phyloP scores from a whole-genome alignment of 1,140 invertebrate species.

The Cydia amplana region DNA sequence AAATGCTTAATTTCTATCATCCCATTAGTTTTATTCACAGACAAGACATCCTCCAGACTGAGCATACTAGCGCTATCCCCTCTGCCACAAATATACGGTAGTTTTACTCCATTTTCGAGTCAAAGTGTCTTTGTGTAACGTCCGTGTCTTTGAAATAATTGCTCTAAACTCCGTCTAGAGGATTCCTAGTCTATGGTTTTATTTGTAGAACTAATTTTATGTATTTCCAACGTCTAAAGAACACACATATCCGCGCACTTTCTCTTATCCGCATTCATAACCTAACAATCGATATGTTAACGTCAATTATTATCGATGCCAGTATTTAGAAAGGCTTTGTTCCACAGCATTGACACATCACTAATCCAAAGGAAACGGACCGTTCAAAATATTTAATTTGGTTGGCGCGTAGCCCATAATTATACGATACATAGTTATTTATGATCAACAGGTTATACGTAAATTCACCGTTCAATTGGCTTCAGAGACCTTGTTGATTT shows the following conservation, averaged over 20 bases:
- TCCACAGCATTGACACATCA: conserved; percentile 40
- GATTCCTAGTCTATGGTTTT: too few relatives aligned
- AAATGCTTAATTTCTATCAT: not conserved
- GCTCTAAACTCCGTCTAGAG: too few relatives aligned
- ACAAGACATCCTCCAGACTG: too few relatives aligned
- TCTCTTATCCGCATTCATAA: conserved; percentile 1
- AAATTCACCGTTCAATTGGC: conserved; percentile 44
- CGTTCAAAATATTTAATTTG: conserved; percentile 60
- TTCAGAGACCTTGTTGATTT: conserved; percentile 38
- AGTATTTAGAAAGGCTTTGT: conserved; percentile 25
- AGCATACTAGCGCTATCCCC: too few relatives aligned
- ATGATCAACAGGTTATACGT: conserved; percentile 43
- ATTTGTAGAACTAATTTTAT: not conserved
- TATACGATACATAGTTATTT: conserved; percentile 47
- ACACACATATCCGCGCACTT: not conserved
- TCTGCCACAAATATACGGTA: too few relatives aligned
- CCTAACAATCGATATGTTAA: conserved; percentile 35
- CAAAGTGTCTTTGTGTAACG: too few relatives aligned
- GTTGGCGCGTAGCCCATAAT: conserved; percentile 52
- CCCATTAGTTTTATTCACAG: not conserved
- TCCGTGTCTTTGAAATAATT: too few relatives aligned
- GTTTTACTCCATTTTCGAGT: too few relatives aligned
- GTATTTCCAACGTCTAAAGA: not conserved
- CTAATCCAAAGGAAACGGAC: conserved; percentile 49
- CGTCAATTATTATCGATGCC: conserved; percentile 35